These are phyloP conservation scores for Poecilia picta DNA, from an alignment of 2,797 vertebrate genomes.

Conservation along the genomic window DNA sequence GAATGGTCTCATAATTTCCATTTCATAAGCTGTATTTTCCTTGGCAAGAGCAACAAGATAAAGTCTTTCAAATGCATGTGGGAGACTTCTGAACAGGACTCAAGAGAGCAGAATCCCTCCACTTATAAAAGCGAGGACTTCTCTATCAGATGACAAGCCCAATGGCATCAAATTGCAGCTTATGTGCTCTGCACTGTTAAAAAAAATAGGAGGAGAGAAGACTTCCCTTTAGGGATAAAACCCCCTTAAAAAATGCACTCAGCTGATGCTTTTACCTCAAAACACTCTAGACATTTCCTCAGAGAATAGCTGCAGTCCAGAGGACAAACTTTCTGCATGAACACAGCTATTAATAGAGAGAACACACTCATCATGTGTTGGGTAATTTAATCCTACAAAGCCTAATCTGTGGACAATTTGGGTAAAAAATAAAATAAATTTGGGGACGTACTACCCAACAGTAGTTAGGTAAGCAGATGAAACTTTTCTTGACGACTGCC, in stretches of 20 bases:
- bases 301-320: constrained; percentile 52
- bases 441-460: background rate
- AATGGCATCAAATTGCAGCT: constrained; percentile 51
- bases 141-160: constrained; percentile 43
- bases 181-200: constrained; percentile 18
- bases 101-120: constrained; percentile 66
- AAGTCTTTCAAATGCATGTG: constrained; percentile 79
- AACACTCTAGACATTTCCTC: constrained; percentile 50
- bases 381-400: constrained; percentile 38
- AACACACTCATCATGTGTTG: constrained; percentile 34
- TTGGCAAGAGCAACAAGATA: constrained; percentile 75
- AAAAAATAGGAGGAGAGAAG: background rate
- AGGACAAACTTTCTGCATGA: constrained; percentile 49
- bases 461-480: background rate
- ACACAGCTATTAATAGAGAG: constrained; percentile 57
- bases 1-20: constrained; percentile 87
- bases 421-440: background rate
- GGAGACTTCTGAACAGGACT: constrained; percentile 76
- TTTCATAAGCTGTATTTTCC: constrained; percentile 82
- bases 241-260: constrained; percentile 63
- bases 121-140: constrained; percentile 47
- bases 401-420: background rate
- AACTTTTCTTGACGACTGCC: background rate
- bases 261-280: constrained; percentile 70
- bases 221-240: constrained; percentile 60